Conservation (phyloP, 2,888 invertebrate species). For the Monopis laevigella region DNA sequence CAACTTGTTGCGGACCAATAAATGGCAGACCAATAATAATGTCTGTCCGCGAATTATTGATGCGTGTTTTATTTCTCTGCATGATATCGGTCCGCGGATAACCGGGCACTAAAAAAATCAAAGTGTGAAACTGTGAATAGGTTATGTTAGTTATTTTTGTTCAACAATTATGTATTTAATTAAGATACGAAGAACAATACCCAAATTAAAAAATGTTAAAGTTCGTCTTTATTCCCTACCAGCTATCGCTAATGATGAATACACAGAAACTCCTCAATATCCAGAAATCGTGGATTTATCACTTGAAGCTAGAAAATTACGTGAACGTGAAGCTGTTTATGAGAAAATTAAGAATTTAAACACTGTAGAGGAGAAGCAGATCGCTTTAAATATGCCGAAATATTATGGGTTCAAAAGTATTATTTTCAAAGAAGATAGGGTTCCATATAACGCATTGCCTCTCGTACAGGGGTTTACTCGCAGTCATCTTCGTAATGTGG, state of each 20-base stretch:
- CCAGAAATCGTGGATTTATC: slow-evolving; percentile 73
- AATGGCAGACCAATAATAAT: too few relatives aligned
- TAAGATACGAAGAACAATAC: slow-evolving; percentile 36
- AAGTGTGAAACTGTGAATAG: too few relatives aligned
- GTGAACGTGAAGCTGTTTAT: slow-evolving; percentile 53
- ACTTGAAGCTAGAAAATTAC: slow-evolving; percentile 47
- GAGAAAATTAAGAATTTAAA: slow-evolving; percentile 70
- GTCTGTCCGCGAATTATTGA: too few relatives aligned
- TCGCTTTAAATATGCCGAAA: slow-evolving; percentile 82
- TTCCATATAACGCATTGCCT: slow-evolving; percentile 75
- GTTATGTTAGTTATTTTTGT: too few relatives aligned
- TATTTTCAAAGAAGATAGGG: slow-evolving; percentile 64
- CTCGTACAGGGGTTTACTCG: slow-evolving; percentile 80
- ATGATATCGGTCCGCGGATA: too few relatives aligned
- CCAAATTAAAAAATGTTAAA: slow-evolving; percentile 35
- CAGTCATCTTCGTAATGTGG: slow-evolving; percentile 76
- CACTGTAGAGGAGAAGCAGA: slow-evolving; percentile 86
- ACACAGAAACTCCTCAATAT: slow-evolving; percentile 51
- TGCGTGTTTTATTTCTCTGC: too few relatives aligned
- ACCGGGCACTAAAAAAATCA: too few relatives aligned
- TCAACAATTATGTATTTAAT: slow-evolving; percentile 49
- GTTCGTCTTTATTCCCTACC: slow-evolving; percentile 33
- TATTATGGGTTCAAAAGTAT: slow-evolving; percentile 81
- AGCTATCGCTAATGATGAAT: slow-evolving; percentile 36
- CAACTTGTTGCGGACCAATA: too few relatives aligned